phyloP scores from a whole-genome alignment of 2,888 invertebrate genomes.

The Crepidodera aurea region DNA sequence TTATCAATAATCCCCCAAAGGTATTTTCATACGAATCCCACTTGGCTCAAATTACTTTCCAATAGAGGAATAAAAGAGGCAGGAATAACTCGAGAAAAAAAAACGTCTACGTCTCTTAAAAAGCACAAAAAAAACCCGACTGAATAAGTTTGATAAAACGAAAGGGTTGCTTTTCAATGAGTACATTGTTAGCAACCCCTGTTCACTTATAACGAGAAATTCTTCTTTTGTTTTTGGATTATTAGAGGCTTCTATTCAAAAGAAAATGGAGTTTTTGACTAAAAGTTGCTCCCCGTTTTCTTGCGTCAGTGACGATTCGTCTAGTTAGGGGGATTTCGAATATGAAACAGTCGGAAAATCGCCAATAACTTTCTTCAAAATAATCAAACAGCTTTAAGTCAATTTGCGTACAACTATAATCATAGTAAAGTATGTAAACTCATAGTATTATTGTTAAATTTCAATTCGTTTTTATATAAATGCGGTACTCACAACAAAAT shows the following conservation, averaged over 20 bases:
- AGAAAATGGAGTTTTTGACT: background rate
- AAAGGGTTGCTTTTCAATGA: constrained; percentile 9
- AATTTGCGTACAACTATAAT: too few species aligned
- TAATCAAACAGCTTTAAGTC: too few species aligned
- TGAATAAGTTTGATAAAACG: constrained; percentile 8
- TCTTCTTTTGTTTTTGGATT: constrained; percentile 9
- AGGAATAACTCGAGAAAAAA: constrained; percentile 1
- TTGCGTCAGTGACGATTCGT: background rate
- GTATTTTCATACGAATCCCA: constrained; percentile 14
- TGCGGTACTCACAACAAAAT: too few species aligned
- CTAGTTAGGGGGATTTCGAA: too few species aligned
- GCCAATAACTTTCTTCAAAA: too few species aligned
- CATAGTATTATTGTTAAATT: too few species aligned
- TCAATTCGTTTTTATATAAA: too few species aligned
- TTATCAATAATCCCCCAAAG: background rate
- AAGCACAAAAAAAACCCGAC: background rate
- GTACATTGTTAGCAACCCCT: constrained; percentile 10
- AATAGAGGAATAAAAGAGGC: constrained; percentile 4
- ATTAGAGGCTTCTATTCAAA: background rate
- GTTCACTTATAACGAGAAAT: constrained; percentile 14
- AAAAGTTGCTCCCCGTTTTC: background rate
- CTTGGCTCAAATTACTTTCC: constrained; percentile 15
- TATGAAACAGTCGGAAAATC: too few species aligned
- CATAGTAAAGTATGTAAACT: too few species aligned
- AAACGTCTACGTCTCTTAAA: background rate